phyloP scores from a whole-genome alignment of 2,888 invertebrate species.

The Rhabditophanes sp. region DNA sequence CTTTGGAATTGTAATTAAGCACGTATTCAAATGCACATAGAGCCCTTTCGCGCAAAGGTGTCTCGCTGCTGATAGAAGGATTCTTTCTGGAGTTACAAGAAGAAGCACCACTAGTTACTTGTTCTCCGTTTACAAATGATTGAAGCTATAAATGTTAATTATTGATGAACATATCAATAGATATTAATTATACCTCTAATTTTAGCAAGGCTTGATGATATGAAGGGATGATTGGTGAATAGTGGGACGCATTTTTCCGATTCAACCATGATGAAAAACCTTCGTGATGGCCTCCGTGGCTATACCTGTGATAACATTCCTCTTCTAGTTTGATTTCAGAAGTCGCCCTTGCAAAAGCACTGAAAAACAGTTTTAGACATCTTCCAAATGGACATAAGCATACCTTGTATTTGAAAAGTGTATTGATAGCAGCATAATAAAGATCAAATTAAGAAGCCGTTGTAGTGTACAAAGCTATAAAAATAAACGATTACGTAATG shows the following conservation, averaged over 20 bases:
- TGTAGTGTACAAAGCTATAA: too few species aligned
- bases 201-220: conserved; percentile 38
- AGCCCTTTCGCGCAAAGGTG: conserved; percentile 37
- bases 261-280: conserved; percentile 35
- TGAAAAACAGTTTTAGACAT: too few species aligned
- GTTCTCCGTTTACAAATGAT: conserved; percentile 29
- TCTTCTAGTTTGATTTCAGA: conserved; percentile 15
- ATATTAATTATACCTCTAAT: conserved; percentile 21
- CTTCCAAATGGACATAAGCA: too few species aligned
- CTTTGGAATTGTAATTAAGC: conserved; percentile 40
- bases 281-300: conserved; percentile 25
- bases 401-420: too few species aligned
- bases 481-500: too few species aligned
- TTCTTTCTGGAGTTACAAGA: conserved; percentile 34
- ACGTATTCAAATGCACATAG: conserved; percentile 42
- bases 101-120: conserved; percentile 36
- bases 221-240: conserved; percentile 39
- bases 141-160: too few species aligned
- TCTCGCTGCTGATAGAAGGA: conserved; percentile 31
- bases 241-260: conserved; percentile 40
- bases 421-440: too few species aligned
- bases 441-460: too few species aligned
- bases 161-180: too few species aligned
- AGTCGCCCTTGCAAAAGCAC: too few species aligned
- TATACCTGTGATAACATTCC: conserved; percentile 32